phyloP scores from a whole-genome alignment of 2,113 vertebrate genomes.

The Struthidea cinerea region DNA sequence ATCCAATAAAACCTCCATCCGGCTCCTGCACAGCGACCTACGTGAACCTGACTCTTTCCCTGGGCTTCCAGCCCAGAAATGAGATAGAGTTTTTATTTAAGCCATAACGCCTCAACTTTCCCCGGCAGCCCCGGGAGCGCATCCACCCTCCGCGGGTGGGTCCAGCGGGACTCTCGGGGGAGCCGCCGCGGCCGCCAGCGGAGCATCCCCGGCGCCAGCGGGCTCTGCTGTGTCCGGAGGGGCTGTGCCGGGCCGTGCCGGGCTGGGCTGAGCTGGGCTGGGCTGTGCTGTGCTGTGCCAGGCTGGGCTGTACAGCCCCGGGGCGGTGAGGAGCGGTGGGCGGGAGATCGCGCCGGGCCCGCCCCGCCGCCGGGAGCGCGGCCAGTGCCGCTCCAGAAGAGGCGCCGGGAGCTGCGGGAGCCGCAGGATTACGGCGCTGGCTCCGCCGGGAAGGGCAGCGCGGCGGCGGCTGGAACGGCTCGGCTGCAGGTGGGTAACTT shows the following conservation, averaged over 20 bases:
- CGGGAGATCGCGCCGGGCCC: not conserved
- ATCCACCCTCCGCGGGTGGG: not conserved
- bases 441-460: not conserved
- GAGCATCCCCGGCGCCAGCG: not conserved
- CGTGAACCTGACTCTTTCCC: conserved; percentile 41
- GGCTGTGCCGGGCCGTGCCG: accelerated
- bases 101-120: conserved; percentile 36
- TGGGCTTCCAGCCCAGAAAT: conserved; percentile 68
- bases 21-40: conserved; percentile 48
- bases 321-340: not conserved
- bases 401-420: not conserved
- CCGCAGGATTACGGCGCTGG: not conserved
- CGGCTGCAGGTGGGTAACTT: not conserved
- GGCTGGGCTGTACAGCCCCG: not conserved
- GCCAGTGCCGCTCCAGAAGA: not conserved
- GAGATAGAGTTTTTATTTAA: conserved; percentile 55
- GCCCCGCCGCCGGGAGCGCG: not conserved
- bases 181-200: not conserved
- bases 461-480: not conserved
- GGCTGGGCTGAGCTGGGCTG: too few relatives aligned
- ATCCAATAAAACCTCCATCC: conserved; percentile 60
- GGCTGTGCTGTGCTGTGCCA: accelerated
- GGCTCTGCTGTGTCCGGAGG: accelerated
- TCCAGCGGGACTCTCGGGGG: accelerated
- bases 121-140: not conserved